Evolutionary conservation across 2,888 invertebrate species (phyloP).

Genomic region (Acanthosepion lycidas): DNA sequence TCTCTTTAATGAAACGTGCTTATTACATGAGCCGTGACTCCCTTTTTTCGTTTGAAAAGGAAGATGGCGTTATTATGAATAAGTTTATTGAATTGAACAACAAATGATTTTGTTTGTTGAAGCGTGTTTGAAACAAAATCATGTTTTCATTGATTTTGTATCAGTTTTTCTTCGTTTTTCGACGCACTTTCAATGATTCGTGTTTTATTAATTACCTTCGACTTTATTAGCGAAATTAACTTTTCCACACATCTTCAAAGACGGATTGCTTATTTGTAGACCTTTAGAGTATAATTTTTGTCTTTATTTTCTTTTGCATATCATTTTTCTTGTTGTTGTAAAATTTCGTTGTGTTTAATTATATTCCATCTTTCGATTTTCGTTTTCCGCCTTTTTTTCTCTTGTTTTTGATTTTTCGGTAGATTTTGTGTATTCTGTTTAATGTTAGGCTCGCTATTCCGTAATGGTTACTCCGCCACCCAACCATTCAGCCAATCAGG

Average conservation of each 20-base stretch:
- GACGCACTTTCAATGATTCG: background rate
- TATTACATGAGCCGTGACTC: background rate
- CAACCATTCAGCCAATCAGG: background rate
- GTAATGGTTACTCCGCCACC: background rate
- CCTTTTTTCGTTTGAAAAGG: background rate
- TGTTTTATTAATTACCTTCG: constrained; percentile 33
- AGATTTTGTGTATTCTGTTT: background rate
- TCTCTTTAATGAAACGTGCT: background rate
- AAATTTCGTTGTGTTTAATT: background rate
- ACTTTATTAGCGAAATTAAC: constrained; percentile 33
- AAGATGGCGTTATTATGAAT: background rate
- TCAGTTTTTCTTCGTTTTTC: background rate
- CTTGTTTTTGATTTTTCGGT: background rate
- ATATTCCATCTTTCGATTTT: background rate
- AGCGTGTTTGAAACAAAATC: background rate
- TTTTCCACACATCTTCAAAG: constrained; percentile 33
- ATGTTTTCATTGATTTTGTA: background rate
- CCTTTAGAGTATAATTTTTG: background rate
- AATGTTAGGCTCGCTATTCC: background rate
- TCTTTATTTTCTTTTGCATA: background rate
- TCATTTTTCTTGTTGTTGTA: background rate
- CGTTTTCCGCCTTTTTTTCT: background rate
- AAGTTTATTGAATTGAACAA: constrained; percentile 33
- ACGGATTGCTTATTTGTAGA: constrained; percentile 14
- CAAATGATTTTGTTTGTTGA: constrained; percentile 20